These are phyloP conservation scores for Phodopus roborovskii DNA, from an alignment of 2,113 vertebrate genomes.

Conservation along the genomic window DNA sequence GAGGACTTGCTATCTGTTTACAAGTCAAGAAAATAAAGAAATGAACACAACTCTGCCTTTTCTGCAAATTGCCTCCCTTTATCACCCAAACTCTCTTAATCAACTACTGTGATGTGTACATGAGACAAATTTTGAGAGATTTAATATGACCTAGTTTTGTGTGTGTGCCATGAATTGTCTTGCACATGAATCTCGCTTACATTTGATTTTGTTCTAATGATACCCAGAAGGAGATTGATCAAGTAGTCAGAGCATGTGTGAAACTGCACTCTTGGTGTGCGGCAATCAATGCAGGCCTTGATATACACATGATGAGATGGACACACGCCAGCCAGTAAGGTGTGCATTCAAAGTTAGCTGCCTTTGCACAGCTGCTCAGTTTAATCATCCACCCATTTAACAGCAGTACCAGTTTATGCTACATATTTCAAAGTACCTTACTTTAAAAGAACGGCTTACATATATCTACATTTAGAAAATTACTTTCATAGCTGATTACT, in stretches of 20 bases:
- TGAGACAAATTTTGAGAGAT: background rate
- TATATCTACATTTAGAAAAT: constrained; percentile 87
- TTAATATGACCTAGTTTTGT: background rate
- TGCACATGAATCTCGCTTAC: constrained; percentile 48
- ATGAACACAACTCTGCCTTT: constrained; percentile 60
- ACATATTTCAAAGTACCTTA: constrained; percentile 90
- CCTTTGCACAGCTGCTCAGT: constrained; percentile 88
- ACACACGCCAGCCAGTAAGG: constrained; percentile 24
- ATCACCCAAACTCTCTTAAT: background rate
- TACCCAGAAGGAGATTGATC: constrained; percentile 16
- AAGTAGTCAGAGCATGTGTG: background rate
- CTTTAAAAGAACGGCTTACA: constrained; percentile 85
- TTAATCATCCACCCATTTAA: constrained; percentile 89
- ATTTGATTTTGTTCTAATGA: constrained; percentile 27
- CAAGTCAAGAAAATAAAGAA: background rate
- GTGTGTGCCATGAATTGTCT: constrained; percentile 45
- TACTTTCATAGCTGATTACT: constrained; percentile 83
- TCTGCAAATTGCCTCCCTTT: background rate
- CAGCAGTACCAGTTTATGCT: constrained; percentile 93
- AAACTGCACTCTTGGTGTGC: constrained; percentile 47
- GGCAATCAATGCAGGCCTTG: background rate
- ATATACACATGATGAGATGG: background rate
- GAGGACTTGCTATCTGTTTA: constrained; percentile 59
- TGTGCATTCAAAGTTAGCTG: constrained; percentile 89
- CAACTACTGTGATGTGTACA: constrained; percentile 19